These are phyloP conservation scores for Tryphoninae sp. DNA, from an alignment of 2,888 invertebrate species.

Conservation along the genomic window DNA sequence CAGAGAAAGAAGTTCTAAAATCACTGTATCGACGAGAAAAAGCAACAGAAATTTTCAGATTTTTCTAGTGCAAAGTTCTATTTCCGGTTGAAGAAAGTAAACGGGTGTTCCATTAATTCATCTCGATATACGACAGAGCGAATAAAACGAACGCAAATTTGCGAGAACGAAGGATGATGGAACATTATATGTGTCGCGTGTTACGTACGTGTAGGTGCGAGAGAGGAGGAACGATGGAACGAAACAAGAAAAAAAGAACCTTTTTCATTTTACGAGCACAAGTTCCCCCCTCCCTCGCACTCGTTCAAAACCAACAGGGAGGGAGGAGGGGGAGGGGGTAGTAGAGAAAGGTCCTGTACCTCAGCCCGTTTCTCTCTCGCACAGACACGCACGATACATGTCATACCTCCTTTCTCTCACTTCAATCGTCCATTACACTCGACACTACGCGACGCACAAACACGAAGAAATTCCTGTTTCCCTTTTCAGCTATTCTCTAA, in stretches of 20 bases:
- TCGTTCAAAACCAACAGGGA: slow-evolving; percentile 24
- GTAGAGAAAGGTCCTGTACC: slow-evolving; percentile 50
- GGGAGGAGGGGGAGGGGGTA: slow-evolving; percentile 59
- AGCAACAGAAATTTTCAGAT: background rate
- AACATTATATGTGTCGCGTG: slow-evolving; percentile 9
- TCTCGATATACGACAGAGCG: background rate
- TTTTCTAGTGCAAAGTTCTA: background rate
- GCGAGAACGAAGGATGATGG: slow-evolving; percentile 9
- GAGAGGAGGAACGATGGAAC: slow-evolving; percentile 50
- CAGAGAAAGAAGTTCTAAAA: slow-evolving; percentile 44
- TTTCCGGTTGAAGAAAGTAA: background rate
- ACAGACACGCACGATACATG: slow-evolving; percentile 13
- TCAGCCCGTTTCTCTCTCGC: background rate
- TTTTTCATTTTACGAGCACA: slow-evolving; percentile 44
- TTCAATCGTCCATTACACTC: background rate
- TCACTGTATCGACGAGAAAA: slow-evolving; percentile 46
- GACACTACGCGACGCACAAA: slow-evolving; percentile 9
- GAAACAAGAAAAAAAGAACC: slow-evolving; percentile 33
- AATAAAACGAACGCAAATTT: slow-evolving; percentile 25
- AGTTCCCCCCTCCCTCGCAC: slow-evolving; percentile 21
- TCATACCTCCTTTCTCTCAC: slow-evolving; percentile 14
- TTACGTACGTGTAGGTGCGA: slow-evolving; percentile 22
- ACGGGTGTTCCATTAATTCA: background rate
- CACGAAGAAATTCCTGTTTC: background rate
- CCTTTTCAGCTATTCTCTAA: background rate